These are phyloP conservation scores for Pterostichus niger DNA, from an alignment of 2,888 invertebrate species.

Conservation along the genomic window DNA sequence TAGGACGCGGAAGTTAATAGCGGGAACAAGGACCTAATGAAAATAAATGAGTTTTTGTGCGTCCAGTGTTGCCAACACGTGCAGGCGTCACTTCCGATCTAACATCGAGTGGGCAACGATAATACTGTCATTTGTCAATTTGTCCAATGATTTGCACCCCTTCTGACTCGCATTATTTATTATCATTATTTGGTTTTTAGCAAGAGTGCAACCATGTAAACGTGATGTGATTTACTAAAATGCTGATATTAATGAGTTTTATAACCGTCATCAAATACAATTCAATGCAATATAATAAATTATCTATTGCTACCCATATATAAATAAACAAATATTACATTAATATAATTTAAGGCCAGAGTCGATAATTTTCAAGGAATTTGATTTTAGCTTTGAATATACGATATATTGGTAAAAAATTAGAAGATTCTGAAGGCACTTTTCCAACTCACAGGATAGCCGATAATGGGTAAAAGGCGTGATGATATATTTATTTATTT, in stretches of 20 bases:
- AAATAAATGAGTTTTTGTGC: constrained; percentile 54
- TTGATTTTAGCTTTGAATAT: too few relatives aligned
- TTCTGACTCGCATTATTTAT: constrained; percentile 37
- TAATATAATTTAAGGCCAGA: too few relatives aligned
- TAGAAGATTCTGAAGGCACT: too few relatives aligned
- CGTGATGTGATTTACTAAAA: constrained; percentile 46
- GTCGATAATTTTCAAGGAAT: too few relatives aligned
- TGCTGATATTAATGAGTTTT: constrained; percentile 44
- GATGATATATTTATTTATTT: too few relatives aligned
- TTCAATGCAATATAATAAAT: constrained; percentile 41
- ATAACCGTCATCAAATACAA: constrained; percentile 36
- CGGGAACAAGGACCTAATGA: constrained; percentile 24
- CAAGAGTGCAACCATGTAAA: constrained; percentile 7
- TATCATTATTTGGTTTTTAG: constrained; percentile 57
- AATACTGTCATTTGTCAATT: constrained; percentile 57
- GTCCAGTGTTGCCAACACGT: constrained; percentile 36
- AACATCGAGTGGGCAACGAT: constrained; percentile 15
- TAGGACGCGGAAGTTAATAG: constrained; percentile 24
- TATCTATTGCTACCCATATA: not conserved
- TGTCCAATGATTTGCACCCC: constrained; percentile 50
- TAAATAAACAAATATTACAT: not conserved
- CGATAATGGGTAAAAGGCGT: too few relatives aligned
- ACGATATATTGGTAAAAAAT: too few relatives aligned
- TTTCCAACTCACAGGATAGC: too few relatives aligned
- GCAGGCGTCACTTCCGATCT: constrained; percentile 29